Evolutionary conservation across 37 sponge, comb jelly and placozoan species (phyloP), one percentile per base, ranked within the genome.

Genomic region (Cladorhizidae sp.): DNA sequence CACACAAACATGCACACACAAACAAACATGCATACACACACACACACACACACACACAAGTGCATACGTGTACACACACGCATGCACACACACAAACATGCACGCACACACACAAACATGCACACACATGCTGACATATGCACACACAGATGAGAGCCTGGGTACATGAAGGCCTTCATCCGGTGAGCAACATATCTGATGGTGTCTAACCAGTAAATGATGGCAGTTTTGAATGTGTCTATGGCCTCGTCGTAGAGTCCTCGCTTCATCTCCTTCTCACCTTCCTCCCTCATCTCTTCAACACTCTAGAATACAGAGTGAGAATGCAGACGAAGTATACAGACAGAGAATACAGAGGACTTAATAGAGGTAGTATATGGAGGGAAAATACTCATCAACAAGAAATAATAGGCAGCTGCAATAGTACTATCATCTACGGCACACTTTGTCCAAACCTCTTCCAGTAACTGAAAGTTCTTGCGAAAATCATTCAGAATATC

Each of bases 131-230:
- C n/a, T n/a, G n/a, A n/a, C 18, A 14, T 54, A 54, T 54, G 56
- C 56, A 54, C 14, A 54, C 17, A 18, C 18, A 54, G 14, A 18
- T 54, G 67, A 3, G 65, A 31, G 50, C 29, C 8, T 40, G n/a
- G n/a, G n/a, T n/a, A n/a, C n/a, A n/a, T n/a, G n/a, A n/a, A n/a
- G n/a, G n/a, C n/a, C n/a, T n/a, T n/a, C n/a, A n/a, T n/a, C n/a
- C n/a, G n/a, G n/a, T n/a, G n/a, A n/a, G n/a, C n/a, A n/a, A n/a
- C n/a, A 28, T 31, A 23, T 29, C 7, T 45, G 69, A 45, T 45
- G 57, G 61, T 11, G 50, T 45, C 49, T 45, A 25, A 77, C 78
- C 78, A 64, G 41, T 65, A 77, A 51, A 77, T 41, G 39, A 77
- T 77, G 42, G 78, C 78, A 7, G 65, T 77, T 11, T 64, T 33